Conservation (phyloP, 1,140 invertebrate species). For the Neodiprion pinetum region DNA sequence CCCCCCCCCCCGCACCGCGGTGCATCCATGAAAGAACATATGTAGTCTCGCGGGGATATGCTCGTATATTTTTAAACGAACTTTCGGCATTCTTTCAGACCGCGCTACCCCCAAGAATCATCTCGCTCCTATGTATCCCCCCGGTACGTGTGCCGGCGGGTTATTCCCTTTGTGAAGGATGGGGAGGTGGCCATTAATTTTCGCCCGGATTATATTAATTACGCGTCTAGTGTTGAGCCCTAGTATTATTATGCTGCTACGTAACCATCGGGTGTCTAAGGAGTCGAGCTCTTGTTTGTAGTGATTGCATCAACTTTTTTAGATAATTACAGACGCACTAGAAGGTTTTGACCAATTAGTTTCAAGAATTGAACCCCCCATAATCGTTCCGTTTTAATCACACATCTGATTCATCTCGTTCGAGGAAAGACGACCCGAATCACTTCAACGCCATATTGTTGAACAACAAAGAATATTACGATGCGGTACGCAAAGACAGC, state of each 20-base stretch:
- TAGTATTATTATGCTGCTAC: slow-evolving; percentile 48
- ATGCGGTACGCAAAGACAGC: too few species aligned
- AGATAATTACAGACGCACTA: background rate
- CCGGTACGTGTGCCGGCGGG: too few species aligned
- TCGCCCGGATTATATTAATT: slow-evolving; percentile 44
- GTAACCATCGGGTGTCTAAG: slow-evolving; percentile 52
- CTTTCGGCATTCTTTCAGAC: too few species aligned
- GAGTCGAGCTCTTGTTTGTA: background rate
- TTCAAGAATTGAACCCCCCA: background rate
- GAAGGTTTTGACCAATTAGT: background rate
- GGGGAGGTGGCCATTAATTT: slow-evolving; percentile 38
- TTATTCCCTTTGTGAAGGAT: too few species aligned
- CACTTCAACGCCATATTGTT: background rate
- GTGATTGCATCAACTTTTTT: slow-evolving; percentile 7
- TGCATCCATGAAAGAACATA: too few species aligned
- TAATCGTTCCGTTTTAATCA: background rate
- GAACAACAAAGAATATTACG: too few species aligned
- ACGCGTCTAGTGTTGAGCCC: slow-evolving; percentile 27
- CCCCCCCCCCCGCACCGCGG: too few species aligned
- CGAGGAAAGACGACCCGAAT: background rate
- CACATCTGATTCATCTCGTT: background rate
- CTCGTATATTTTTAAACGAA: too few species aligned
- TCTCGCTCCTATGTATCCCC: too few species aligned
- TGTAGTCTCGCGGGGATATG: too few species aligned
- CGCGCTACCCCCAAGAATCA: too few species aligned